A percentile compares a stretch with the other conserved stretches of the same genome.
Conservation (phyloP, 2,797 vertebrate species). For the Argentina silus region DNA sequence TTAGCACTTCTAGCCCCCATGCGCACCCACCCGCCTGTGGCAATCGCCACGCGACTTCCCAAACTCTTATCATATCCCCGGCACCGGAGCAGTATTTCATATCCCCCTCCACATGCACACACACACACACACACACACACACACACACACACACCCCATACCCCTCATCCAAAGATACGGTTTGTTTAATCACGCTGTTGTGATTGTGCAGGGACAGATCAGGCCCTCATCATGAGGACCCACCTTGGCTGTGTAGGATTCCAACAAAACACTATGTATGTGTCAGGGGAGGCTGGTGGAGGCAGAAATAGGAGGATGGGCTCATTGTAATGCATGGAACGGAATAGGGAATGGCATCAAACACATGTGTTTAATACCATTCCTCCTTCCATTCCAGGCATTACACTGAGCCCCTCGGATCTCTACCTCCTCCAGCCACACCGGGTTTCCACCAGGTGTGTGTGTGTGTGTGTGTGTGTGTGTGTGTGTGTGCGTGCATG, state of each 20-base stretch:
- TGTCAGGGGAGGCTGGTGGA: background rate
- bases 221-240: slow-evolving; percentile 36
- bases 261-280: slow-evolving; percentile 33
- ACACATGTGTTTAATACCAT: too few species aligned
- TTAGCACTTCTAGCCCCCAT: slow-evolving; percentile 71
- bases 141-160: background rate
- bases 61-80: slow-evolving; percentile 72
- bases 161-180: slow-evolving; percentile 38
- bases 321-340: too few species aligned
- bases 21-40: slow-evolving; percentile 70
- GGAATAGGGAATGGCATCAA: too few species aligned
- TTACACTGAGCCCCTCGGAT: too few species aligned
- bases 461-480: background rate
- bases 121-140: too few species aligned
- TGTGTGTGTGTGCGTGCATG: background rate
- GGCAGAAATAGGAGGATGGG: too few species aligned
- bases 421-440: too few species aligned
- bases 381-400: too few species aligned
- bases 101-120: slow-evolving; percentile 32
- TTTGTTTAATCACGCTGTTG: slow-evolving; percentile 52
- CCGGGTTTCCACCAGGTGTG: background rate
- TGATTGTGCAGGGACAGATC: slow-evolving; percentile 39
- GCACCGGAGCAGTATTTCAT: slow-evolving; percentile 55
- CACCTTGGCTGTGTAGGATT: slow-evolving; percentile 34
- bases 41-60: slow-evolving; percentile 67